A percentile compares a stretch with the other conserved stretches of the same genome.
phyloP scores from a whole-genome alignment of 1,140 invertebrate genomes.

The Papilio aristodemus region DNA sequence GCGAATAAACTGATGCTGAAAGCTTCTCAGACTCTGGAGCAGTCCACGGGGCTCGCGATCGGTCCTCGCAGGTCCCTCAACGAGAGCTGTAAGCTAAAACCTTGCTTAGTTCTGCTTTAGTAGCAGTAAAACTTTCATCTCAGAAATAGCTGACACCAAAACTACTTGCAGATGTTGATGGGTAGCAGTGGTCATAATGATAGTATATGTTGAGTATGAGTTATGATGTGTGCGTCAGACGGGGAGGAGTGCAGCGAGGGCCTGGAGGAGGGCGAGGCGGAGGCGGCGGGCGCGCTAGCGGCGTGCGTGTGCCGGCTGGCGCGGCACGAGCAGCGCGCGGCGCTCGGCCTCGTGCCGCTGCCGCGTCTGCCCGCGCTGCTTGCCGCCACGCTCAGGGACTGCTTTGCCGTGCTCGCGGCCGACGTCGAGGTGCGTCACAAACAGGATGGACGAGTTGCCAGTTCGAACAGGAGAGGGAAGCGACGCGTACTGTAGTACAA shows the following conservation, averaged over 20 bases:
- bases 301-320: conserved; percentile 93
- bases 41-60: conserved; percentile 85
- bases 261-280: conserved; percentile 59
- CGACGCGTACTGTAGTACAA: no score
- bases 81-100: conserved; percentile 54
- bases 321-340: conserved; percentile 91
- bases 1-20: conserved; percentile 92
- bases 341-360: conserved; percentile 91
- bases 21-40: conserved; percentile 89
- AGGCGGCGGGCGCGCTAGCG: conserved; percentile 81
- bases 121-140: not conserved
- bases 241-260: conserved; percentile 55
- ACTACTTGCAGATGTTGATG: no score
- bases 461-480: no score
- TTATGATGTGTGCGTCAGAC: conserved; percentile 35
- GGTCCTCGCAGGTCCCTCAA: conserved; percentile 73
- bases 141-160: no score
- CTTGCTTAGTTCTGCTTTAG: no score
- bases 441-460: no score
- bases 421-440: conserved; percentile 87
- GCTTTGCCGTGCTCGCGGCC: conserved; percentile 90
- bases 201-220: not conserved
- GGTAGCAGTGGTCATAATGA: no score
- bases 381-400: conserved; percentile 90
- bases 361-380: conserved; percentile 91